Percentiles rank a stretch among this genome's conserved stretches.
Conservation (phyloP, 1,140 invertebrate species). For the Dryas iulia region DNA sequence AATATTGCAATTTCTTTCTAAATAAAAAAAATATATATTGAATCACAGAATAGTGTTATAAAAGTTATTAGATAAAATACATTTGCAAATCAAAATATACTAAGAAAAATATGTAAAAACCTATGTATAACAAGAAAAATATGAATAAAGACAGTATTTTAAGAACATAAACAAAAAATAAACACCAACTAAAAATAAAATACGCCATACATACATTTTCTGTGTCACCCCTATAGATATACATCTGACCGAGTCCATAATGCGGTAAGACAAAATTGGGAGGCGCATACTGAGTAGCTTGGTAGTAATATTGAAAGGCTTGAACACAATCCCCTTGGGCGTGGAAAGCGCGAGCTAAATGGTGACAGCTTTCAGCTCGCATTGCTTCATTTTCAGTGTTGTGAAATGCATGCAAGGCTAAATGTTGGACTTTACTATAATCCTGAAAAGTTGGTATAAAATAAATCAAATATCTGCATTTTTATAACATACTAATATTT, state of each 20-base stretch:
- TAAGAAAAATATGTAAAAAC: conserved; percentile 2
- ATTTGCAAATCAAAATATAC: too few relatives aligned
- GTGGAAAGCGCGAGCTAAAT: conserved; percentile 97
- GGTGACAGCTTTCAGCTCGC: conserved; percentile 99
- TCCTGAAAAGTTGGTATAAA: too few relatives aligned
- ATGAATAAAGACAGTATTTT: conserved; percentile 4
- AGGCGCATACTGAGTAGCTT: conserved; percentile 98
- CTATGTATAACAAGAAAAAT: conserved; percentile 2
- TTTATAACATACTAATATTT: too few relatives aligned
- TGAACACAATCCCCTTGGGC: conserved; percentile 98
- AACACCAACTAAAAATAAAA: not conserved
- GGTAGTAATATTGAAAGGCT: conserved; percentile 99
- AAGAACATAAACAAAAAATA: too few relatives aligned
- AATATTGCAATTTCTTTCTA: too few relatives aligned
- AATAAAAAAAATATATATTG: too few relatives aligned
- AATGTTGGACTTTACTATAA: conserved; percentile 96
- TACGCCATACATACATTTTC: conserved; percentile 90
- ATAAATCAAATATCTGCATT: too few relatives aligned
- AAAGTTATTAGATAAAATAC: too few relatives aligned
- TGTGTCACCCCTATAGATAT: conserved; percentile 97
- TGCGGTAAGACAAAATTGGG: conserved; percentile 97
- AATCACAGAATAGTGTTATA: too few relatives aligned
- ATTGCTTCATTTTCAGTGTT: conserved; percentile 99
- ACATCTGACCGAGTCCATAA: conserved; percentile 99
- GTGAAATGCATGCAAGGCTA: conserved; percentile 98